phyloP scores from a whole-genome alignment of 2,888 invertebrate species.

The Pseudeuparius sepicola region DNA sequence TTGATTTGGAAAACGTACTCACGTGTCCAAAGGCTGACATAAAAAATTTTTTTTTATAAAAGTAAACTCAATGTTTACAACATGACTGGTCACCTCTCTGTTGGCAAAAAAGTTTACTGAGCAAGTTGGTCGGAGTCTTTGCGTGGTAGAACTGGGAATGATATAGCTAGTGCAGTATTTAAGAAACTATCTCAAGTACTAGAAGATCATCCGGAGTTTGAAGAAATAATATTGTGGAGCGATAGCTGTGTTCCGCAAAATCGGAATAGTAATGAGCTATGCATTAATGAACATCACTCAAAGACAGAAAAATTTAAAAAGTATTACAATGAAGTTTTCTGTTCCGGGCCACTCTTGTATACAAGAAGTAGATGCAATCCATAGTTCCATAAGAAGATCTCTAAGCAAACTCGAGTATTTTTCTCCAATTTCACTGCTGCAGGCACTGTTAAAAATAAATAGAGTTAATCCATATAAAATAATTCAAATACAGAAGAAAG shows the following conservation, averaged over 20 bases:
- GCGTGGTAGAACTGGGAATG: constrained; percentile 19
- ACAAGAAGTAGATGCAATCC: constrained; percentile 23
- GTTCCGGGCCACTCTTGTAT: constrained; percentile 24
- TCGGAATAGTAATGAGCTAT: constrained; percentile 13
- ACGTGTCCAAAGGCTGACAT: constrained; percentile 7
- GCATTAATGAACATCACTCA: not conserved
- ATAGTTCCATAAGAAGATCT: constrained; percentile 17
- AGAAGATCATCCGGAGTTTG: constrained; percentile 14
- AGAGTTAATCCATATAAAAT: too few species aligned
- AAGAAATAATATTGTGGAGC: constrained; percentile 18
- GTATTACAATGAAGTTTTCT: constrained; percentile 27
- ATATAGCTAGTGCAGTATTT: constrained; percentile 18
- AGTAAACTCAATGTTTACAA: constrained; percentile 10
- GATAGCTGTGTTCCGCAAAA: constrained; percentile 23
- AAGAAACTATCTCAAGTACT: constrained; percentile 15
- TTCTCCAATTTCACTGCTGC: too few species aligned
- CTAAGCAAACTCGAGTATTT: constrained; percentile 15
- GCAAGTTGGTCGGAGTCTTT: constrained; percentile 19
- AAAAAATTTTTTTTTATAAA: constrained; percentile 9
- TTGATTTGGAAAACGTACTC: constrained; percentile 11
- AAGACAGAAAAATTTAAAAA: constrained; percentile 1
- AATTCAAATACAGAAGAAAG: too few species aligned
- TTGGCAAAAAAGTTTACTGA: constrained; percentile 18
- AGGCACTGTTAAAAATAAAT: too few species aligned
- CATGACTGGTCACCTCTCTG: constrained; percentile 19